phyloP scores from a whole-genome alignment of 2,113 vertebrate species.

The Furnarius figulus region DNA sequence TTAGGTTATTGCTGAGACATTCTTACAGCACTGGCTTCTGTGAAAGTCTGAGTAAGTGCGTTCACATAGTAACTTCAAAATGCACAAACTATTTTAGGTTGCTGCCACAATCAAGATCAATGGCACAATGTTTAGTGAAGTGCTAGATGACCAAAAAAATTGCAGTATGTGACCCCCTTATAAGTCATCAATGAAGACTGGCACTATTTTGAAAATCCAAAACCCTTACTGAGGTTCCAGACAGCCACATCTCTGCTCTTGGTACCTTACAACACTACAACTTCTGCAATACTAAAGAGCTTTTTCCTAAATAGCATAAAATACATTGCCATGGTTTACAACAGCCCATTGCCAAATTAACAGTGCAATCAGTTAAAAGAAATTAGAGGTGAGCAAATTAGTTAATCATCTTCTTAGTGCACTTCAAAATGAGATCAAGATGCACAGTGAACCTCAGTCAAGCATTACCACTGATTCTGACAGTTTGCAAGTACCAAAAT shows the following conservation, averaged over 20 bases:
- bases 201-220: background rate
- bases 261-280: background rate
- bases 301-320: background rate
- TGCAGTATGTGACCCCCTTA: background rate
- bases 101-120: slow-evolving; percentile 14
- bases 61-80: slow-evolving; percentile 29
- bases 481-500: background rate
- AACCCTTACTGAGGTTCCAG: background rate
- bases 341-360: background rate
- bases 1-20: background rate
- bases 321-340: background rate
- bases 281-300: background rate
- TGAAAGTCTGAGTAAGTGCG: background rate
- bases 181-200: background rate
- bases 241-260: background rate
- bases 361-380: background rate
- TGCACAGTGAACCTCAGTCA: background rate
- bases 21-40: background rate
- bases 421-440: background rate
- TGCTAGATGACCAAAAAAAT: background rate
- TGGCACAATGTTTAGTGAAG: background rate
- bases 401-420: background rate
- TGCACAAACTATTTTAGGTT: background rate
- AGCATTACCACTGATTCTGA: background rate
- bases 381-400: background rate